These are phyloP conservation scores for Lasiurus cinereus DNA, from an alignment of 2,113 vertebrate species.

Conservation along the genomic window DNA sequence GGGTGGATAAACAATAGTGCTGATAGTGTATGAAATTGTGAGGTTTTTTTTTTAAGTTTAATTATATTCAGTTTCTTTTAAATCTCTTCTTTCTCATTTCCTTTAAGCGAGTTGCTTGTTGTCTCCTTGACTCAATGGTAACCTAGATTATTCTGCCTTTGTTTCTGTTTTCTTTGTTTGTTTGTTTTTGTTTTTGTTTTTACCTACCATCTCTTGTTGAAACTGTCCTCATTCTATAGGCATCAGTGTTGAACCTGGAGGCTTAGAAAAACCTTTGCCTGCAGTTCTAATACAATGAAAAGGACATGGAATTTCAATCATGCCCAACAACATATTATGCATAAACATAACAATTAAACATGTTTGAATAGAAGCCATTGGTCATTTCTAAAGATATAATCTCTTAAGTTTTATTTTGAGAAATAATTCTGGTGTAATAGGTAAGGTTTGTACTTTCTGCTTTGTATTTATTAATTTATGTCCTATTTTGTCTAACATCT, in stretches of 20 bases:
- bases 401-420: constrained; percentile 41
- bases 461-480: neutral
- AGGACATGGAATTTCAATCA: neutral
- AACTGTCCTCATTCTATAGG: neutral
- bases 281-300: neutral
- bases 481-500: neutral
- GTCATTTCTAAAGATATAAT: constrained; percentile 10
- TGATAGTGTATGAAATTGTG: neutral
- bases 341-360: neutral
- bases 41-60: neutral
- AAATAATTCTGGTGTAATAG: neutral
- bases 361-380: neutral
- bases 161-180: neutral
- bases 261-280: constrained; percentile 13
- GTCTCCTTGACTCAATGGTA: neutral
- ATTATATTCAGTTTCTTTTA: neutral
- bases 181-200: neutral
- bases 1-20: neutral
- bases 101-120: neutral
- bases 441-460: neutral
- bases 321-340: neutral
- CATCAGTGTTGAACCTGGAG: neutral
- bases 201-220: neutral
- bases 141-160: neutral
- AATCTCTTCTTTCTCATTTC: neutral